Evolutionary conservation across 2,888 invertebrate genomes (phyloP), one percentile per base, ranked within the genome.

Genomic region (Gymnosoma rotundatum): DNA sequence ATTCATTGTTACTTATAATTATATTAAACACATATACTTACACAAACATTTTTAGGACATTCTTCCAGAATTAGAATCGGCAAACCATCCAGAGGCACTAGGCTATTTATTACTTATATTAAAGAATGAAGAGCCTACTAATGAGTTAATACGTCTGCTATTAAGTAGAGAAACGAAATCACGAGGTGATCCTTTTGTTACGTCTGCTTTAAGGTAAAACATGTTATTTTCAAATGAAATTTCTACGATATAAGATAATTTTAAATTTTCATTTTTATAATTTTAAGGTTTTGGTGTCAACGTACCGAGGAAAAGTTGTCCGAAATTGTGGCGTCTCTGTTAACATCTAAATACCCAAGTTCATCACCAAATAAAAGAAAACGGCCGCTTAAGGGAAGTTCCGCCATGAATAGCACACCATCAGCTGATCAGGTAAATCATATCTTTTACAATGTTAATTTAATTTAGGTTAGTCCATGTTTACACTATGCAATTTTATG

Each of bases 321-420:
- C 7, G 97, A 97, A 92, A 93, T 97, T 86, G 94, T 97, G 83
- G 95, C 96, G 66, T 95, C 95, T 88, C 93, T 97, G 82, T 93
- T 97, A 89, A 96, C 95, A 90, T 96, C 96, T 85, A 94, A 97
- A 89, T 97, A 96, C 92, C 97, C 97, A 73, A 96, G 96, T 79
- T 96, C 97, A 45, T 97, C 97, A 86, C 98, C 98, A 9, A 97
- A 97, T 90, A 98, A 98, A 92, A 94, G 97, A 93, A 98, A 98
- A 95, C 94, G 98, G 67, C 94, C 95, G 16, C 94, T 94, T 18
- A 96, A 95, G 91, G 95, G 95, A 88, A 95, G 94, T 89, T 94
- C 96, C 89, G 93, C 94, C 78, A 93, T 94, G 54, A 94, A 95
- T 86, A 95, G 95, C 78, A 94, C 95, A 86, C 96, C 96, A 72